A percentile compares a stretch with the other conserved stretches of the same genome.
phyloP scores from a whole-genome alignment of 1,140 invertebrate species.

The Neodiprion fabricii region DNA sequence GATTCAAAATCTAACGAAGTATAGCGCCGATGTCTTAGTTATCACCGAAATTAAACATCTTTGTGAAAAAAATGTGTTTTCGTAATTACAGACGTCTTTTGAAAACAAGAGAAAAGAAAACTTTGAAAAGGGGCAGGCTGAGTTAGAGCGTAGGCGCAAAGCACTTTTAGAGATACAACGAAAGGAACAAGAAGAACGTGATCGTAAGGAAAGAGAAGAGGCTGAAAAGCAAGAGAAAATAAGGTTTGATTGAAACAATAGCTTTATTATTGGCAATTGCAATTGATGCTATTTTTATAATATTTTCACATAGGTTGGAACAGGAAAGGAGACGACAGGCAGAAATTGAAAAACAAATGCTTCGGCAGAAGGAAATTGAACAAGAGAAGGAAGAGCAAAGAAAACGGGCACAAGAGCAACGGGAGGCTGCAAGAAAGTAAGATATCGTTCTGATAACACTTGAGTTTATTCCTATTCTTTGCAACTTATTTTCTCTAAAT shows the following conservation, averaged over 20 bases:
- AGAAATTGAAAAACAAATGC: slow-evolving; percentile 78
- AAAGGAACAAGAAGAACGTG: slow-evolving; percentile 89
- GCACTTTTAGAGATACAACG: slow-evolving; percentile 85
- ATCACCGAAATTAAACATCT: no score
- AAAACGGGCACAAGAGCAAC: slow-evolving; percentile 76
- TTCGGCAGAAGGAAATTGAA: slow-evolving; percentile 84
- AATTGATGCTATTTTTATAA: background rate
- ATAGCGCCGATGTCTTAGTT: no score
- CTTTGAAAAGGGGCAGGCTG: slow-evolving; percentile 97
- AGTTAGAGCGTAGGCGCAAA: slow-evolving; percentile 90
- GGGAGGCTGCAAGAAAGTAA: slow-evolving; percentile 77
- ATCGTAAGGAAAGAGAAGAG: slow-evolving; percentile 91
- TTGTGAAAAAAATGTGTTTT: background rate
- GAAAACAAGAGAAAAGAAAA: slow-evolving; percentile 98
- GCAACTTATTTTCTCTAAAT: slow-evolving; percentile 16
- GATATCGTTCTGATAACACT: slow-evolving; percentile 11
- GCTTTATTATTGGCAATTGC: background rate
- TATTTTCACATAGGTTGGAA: slow-evolving; percentile 57
- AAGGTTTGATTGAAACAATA: slow-evolving; percentile 47
- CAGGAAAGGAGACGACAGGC: slow-evolving; percentile 72
- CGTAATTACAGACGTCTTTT: slow-evolving; percentile 76
- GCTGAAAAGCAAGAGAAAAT: slow-evolving; percentile 84
- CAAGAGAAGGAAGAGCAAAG: slow-evolving; percentile 74
- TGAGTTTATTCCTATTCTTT: slow-evolving; percentile 19
- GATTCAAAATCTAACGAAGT: no score